Evolutionary conservation across 1,140 invertebrate species (phyloP).

Genomic region (Anastatus disparis): DNA sequence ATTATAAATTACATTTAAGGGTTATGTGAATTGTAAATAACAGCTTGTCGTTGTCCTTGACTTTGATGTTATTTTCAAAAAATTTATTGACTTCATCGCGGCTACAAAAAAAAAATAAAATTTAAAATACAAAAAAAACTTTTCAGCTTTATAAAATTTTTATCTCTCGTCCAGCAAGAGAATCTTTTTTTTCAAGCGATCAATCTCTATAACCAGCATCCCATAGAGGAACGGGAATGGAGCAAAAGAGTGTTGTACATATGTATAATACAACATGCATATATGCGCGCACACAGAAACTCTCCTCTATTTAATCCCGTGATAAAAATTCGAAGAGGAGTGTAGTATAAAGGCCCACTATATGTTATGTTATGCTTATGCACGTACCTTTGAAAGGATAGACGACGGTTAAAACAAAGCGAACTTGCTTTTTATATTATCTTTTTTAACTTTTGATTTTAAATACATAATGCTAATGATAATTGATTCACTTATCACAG

Average conservation of each 20-base stretch:
- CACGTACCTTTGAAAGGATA: no score
- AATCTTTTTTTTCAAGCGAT: conserved; percentile 4
- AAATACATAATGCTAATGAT: background rate
- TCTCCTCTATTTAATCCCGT: conserved; percentile 2
- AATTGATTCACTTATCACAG: conserved; percentile 1
- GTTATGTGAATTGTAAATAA: conserved; percentile 26
- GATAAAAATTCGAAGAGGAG: no score
- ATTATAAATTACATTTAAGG: background rate
- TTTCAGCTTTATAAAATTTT: no score
- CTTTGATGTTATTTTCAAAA: background rate
- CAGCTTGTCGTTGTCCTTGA: background rate
- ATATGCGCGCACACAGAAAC: no score
- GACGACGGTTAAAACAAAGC: background rate
- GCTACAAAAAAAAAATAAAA: background rate
- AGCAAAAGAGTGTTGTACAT: conserved; percentile 38
- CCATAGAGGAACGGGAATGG: conserved; percentile 33
- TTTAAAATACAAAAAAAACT: no score
- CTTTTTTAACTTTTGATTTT: background rate
- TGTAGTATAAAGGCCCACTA: no score
- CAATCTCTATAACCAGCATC: background rate
- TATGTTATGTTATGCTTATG: no score
- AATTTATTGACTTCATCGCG: conserved; percentile 1
- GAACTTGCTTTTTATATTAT: no score
- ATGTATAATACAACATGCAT: background rate
- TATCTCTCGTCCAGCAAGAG: no score